A percentile compares a stretch with the other conserved stretches of the same genome.
phyloP scores from a whole-genome alignment of 1,140 invertebrate genomes.

The Psix sp. region DNA sequence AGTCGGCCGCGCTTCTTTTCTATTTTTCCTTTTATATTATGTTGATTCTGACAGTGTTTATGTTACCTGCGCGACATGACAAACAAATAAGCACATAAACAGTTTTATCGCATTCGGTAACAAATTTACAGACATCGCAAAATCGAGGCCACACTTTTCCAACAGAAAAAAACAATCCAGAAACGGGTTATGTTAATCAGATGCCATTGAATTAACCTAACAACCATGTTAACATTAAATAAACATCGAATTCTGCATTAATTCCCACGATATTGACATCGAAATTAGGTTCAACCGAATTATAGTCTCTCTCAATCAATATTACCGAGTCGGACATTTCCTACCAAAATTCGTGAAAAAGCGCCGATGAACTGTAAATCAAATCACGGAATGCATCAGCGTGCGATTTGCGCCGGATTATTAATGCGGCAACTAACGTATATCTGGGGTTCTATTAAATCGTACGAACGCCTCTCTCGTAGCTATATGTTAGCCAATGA shows the following conservation, averaged over 20 bases:
- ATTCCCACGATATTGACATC: slow-evolving; percentile 20
- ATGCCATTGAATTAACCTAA: too few species aligned
- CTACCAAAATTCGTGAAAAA: neutral
- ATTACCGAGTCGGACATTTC: neutral
- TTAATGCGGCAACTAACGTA: slow-evolving; percentile 60
- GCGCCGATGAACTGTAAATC: slow-evolving; percentile 30
- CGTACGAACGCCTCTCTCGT: slow-evolving; percentile 60
- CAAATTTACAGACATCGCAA: slow-evolving; percentile 5
- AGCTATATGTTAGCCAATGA: slow-evolving; percentile 64
- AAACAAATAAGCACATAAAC: slow-evolving; percentile 30
- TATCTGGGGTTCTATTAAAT: slow-evolving; percentile 60
- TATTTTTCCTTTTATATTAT: slow-evolving; percentile 37
- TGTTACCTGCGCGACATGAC: slow-evolving; percentile 28
- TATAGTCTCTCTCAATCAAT: slow-evolving; percentile 24
- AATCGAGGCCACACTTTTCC: slow-evolving; percentile 7
- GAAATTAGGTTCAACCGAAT: slow-evolving; percentile 22
- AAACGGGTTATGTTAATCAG: too few species aligned
- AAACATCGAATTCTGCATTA: slow-evolving; percentile 7
- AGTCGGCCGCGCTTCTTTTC: slow-evolving; percentile 23
- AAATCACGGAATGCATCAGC: slow-evolving; percentile 23
- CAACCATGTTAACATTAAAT: too few species aligned
- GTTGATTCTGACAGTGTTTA: slow-evolving; percentile 41
- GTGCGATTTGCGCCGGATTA: slow-evolving; percentile 52
- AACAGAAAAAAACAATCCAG: too few species aligned
- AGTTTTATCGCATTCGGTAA: slow-evolving; percentile 16